These are phyloP conservation scores for Rhynchotus rufescens DNA, from an alignment of 2,797 vertebrate genomes.

Conservation along the genomic window DNA sequence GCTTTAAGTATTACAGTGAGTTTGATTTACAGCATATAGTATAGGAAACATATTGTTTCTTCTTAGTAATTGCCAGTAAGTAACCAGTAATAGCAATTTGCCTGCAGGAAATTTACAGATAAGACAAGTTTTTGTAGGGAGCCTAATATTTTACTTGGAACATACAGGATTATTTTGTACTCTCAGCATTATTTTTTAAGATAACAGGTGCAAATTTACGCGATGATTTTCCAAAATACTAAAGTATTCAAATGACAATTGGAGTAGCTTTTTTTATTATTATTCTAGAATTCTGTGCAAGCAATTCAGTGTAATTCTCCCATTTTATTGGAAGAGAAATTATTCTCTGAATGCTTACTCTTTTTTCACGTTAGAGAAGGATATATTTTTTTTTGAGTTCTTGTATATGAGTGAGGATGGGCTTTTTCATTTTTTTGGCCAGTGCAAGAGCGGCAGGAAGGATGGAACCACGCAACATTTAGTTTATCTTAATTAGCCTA, in stretches of 20 bases:
- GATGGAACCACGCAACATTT: conserved; percentile 54
- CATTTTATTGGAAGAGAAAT: not conserved
- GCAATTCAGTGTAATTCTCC: not conserved
- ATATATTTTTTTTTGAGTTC: not conserved
- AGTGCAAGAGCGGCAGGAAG: conserved; percentile 6
- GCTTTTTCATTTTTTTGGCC: not conserved
- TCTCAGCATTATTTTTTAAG: not conserved
- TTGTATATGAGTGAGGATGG: not conserved
- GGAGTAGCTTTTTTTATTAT: not conserved
- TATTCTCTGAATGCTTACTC: not conserved
- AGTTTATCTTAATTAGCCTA: not conserved
- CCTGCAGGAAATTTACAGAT: not conserved
- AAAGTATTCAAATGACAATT: not conserved
- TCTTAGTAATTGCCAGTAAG: not conserved
- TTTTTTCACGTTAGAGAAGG: not conserved
- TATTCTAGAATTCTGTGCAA: not conserved
- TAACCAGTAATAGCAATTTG: not conserved
- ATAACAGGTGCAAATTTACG: not conserved
- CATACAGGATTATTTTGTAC: not conserved
- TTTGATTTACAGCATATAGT: not conserved
- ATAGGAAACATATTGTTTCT: not conserved
- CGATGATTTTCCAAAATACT: not conserved
- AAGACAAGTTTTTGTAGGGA: not conserved
- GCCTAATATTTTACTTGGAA: not conserved
- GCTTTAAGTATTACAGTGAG: not conserved